Evolutionary conservation across 2,888 invertebrate genomes (phyloP), one percentile per base, ranked within the genome.

Genomic region (Hirtodrosophila histrioides): DNA sequence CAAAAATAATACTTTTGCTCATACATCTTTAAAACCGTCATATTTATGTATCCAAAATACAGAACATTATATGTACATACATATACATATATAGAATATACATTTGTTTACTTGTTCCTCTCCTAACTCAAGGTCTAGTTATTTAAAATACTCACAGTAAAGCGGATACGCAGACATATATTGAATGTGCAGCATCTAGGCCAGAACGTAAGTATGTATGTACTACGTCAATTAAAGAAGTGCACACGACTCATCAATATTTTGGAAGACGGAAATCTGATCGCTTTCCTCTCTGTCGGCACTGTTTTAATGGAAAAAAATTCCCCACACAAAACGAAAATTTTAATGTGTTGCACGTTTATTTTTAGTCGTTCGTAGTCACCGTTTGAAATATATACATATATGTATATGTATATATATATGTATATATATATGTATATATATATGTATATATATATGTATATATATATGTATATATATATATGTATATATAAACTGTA

Each of bases 211-310:
- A 9, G 9, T 35, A 39, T 39, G 36, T 36, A 37, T 24, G 37
- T 29, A 8, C 33, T 54, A 12, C 24, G 27, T 50, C 24, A 35
- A 40, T 41, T 58, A n/a, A 35, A 46, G 29, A 31, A 45, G 40
- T 84, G 83, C 83, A 62, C 83, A 84, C 83, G 86, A 61, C 87
- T 70, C 87, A 75, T 67, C 55, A 58, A 79, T 70, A 69, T 71
- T 78, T 78, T 75, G 75, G 81, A 81, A 78, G 40, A 70, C 53
- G 60, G 83, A 84, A 84, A 84, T 69, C 77, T 72, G 83, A 84
- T 84, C 76, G 60, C 69, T 56, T 66, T 58, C 39, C 48, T 51
- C 45, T 46, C 60, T 56, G 51, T 63, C 49, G 51, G 60, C 60
- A 66, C 69, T 61, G 51, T 63, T 76, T 57, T 29, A 63, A 78